Percentiles rank a stretch among this genome's conserved stretches.
phyloP scores from a whole-genome alignment of 2,888 invertebrate species.

The Hydropsyche betteni region DNA sequence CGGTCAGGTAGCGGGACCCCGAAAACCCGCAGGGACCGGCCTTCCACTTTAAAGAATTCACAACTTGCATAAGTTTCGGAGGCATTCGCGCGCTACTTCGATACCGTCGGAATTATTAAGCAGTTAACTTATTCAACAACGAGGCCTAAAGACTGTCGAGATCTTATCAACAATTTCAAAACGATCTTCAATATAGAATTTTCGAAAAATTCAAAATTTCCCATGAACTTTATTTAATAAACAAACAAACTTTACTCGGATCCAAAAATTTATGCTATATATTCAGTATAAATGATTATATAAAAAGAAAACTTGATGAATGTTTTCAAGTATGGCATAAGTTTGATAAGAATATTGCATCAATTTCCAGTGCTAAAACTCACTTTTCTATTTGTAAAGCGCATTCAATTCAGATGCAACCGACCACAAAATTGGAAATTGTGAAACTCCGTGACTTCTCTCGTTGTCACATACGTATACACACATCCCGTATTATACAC shows the following conservation, averaged over 20 bases:
- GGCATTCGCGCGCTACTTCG: background rate
- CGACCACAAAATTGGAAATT: conserved; percentile 35
- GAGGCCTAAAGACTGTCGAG: too few species aligned
- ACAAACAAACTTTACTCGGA: too few species aligned
- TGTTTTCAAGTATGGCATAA: background rate
- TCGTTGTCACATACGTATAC: conserved; percentile 11
- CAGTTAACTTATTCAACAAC: conserved; percentile 4
- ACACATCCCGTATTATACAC: conserved; percentile 8
- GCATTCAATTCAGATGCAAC: conserved; percentile 34
- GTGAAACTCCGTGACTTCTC: conserved; percentile 24
- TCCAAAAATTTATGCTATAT: too few species aligned
- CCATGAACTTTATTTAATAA: too few species aligned
- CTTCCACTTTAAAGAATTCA: conserved; percentile 29
- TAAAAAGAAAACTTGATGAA: background rate
- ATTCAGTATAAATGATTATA: too few species aligned
- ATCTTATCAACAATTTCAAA: too few species aligned
- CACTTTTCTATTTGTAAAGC: conserved; percentile 23
- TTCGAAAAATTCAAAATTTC: too few species aligned
- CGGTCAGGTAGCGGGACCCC: conserved; percentile 12
- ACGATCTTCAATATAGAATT: too few species aligned
- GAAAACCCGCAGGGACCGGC: conserved; percentile 7
- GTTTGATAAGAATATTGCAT: conserved; percentile 12
- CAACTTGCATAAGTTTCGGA: conserved; percentile 24
- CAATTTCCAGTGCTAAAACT: conserved; percentile 12
- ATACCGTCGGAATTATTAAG: conserved; percentile 23